phyloP scores from a whole-genome alignment of 2,797 vertebrate genomes.

The Florisuga fusca region DNA sequence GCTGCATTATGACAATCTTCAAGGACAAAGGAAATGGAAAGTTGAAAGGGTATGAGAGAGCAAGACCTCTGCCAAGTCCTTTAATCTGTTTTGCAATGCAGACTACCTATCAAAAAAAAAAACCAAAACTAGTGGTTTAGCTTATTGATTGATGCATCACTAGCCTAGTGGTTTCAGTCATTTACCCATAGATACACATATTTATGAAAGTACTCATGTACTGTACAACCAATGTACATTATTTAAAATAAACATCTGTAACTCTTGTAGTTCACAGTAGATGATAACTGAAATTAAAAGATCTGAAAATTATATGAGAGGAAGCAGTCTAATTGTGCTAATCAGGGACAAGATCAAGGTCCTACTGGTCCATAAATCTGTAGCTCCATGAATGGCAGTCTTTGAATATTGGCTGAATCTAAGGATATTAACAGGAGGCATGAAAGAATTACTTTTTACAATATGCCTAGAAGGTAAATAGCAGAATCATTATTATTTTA shows the following conservation, averaged over 20 bases:
- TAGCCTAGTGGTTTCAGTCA: not conserved
- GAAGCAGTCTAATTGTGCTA: constrained; percentile 64
- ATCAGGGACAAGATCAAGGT: constrained; percentile 55
- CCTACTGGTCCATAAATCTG: constrained; percentile 27
- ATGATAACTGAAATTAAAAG: constrained; percentile 68
- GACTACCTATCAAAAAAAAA: not conserved
- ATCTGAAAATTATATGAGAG: constrained; percentile 63
- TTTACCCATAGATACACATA: not conserved
- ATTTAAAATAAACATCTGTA: not conserved
- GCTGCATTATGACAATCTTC: constrained; percentile 32
- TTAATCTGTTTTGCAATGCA: not conserved
- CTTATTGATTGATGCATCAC: not conserved
- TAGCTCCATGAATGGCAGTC: not conserved
- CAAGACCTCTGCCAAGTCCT: constrained; percentile 7
- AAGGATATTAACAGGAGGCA: not conserved
- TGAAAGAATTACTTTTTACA: not conserved
- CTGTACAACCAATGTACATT: not conserved
- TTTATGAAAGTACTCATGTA: not conserved
- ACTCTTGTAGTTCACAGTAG: constrained; percentile 35
- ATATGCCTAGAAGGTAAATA: constrained; percentile 2
- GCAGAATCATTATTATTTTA: not conserved
- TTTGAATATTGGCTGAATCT: constrained; percentile 25
- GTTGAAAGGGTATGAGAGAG: not conserved
- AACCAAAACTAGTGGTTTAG: not conserved
- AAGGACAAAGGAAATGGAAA: constrained; percentile 48